Evolutionary conservation across 2,113 vertebrate species (phyloP), one percentile per base, ranked within the genome.

Genomic region (Cyanoramphus novaezelandiae): DNA sequence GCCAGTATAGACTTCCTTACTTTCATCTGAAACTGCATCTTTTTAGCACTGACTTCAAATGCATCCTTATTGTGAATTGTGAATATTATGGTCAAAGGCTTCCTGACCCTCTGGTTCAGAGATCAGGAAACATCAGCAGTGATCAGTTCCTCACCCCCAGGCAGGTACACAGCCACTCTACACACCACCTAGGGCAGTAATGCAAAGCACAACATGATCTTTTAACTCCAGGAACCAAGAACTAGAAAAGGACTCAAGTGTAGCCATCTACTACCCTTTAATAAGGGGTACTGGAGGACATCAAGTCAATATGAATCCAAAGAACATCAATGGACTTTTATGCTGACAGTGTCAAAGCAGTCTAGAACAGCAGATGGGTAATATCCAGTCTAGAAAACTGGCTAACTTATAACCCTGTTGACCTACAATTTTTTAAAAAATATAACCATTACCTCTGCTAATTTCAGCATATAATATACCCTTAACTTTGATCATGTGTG

Each of bases 181-280:
- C 35, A 29, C 8, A 44, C 16, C 24, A 43, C 2, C 18, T 23
- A 77, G 28, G 31, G 28, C 39, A 13, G 5, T 55, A 74, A 65
- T 23, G 19, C 39, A 69, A 89, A 87, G 10, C 2, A 3, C 20
- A 83, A 35, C 35, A 35, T 0, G 0, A 39, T 33, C 4, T 17
- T 60, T 60, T 53, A 65, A 65, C 13, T 14, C 31, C 7, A 16
- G n/a, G 44, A 78, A 29, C 11, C 5, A 72, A 74, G 27, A 70
- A 53, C 11, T 50, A 24, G 57, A 44, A 87, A 49, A 71, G 4
- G 35, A 70, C 37, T 70, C 28, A 39, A 14, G 7, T 2, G 2
- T 12, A 81, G 46, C 11, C 6, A 2, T 20, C 10, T 6, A 33
- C 5, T 16, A 44, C 28, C 15, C 39, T 90, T 80, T 65, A 70